These are phyloP conservation scores for Coturnix japonica DNA, from an alignment of 2,113 vertebrate species.

Conservation along the genomic window DNA sequence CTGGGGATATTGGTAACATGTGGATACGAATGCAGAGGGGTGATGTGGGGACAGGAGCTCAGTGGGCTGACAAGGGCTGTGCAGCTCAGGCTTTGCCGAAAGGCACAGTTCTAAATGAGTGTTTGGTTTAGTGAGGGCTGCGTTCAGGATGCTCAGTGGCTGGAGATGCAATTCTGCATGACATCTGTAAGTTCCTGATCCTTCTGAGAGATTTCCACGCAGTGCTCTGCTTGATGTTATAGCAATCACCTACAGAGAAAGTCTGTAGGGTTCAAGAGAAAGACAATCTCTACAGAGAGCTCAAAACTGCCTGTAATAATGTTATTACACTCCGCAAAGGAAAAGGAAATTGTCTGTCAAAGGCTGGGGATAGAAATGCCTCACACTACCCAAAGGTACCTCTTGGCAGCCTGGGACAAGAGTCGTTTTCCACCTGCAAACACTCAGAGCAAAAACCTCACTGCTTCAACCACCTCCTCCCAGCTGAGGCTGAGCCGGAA, in stretches of 20 bases:
- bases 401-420: neutral
- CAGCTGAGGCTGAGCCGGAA: slow-evolving; percentile 43
- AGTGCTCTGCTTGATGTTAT: neutral
- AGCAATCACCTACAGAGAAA: neutral
- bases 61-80: neutral
- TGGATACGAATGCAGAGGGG: no score
- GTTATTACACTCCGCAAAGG: neutral
- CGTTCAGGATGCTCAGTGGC: neutral
- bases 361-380: neutral
- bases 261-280: neutral
- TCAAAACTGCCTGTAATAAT: slow-evolving; percentile 21
- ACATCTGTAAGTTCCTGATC: neutral
- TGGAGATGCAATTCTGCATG: neutral
- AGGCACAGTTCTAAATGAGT: neutral
- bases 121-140: neutral
- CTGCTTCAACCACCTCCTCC: slow-evolving; percentile 25
- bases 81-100: neutral
- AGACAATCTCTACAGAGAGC: neutral
- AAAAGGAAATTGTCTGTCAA: slow-evolving; percentile 45
- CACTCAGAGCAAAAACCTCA: slow-evolving; percentile 18
- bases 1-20: neutral
- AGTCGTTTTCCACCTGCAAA: slow-evolving; percentile 30
- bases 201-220: neutral
- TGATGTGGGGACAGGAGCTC: accelerated
- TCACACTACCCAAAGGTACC: neutral